These are phyloP conservation scores for Nannoperca obscura DNA, from an alignment of 2,797 vertebrate genomes.

Conservation along the genomic window DNA sequence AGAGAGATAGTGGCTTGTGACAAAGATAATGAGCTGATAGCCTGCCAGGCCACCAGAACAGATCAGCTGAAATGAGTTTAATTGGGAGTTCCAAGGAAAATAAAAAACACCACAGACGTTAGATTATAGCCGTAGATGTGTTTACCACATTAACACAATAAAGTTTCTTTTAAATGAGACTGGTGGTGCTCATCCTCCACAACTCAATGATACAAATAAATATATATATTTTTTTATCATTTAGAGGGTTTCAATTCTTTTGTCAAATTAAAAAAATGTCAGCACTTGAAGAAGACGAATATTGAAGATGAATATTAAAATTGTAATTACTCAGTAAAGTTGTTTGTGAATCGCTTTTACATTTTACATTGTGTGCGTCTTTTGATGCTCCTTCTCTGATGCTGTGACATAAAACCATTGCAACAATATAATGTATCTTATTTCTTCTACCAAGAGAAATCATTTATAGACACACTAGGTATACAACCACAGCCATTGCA, in stretches of 20 bases:
- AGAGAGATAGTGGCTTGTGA: background rate
- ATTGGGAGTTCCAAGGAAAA: background rate
- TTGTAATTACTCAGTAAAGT: background rate
- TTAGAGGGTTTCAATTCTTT: background rate
- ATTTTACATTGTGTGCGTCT: background rate
- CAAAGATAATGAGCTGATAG: slow-evolving; percentile 14
- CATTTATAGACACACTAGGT: background rate
- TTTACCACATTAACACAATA: background rate
- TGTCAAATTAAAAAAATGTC: slow-evolving; percentile 5
- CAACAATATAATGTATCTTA: background rate
- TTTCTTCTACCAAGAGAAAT: background rate
- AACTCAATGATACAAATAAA: background rate
- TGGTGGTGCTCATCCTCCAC: background rate
- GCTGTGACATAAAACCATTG: background rate
- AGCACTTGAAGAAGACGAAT: background rate
- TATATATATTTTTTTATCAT: background rate
- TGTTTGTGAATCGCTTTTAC: background rate
- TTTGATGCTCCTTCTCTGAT: background rate
- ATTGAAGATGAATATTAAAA: no score
- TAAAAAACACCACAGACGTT: background rate
- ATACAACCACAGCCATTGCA: background rate
- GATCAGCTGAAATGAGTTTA: background rate
- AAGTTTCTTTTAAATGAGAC: background rate
- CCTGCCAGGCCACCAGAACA: background rate
- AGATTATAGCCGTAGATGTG: background rate